Evolutionary conservation across 37 sponge, comb jelly and placozoan species (phyloP).

Genomic region (Eunapius fragilis): DNA sequence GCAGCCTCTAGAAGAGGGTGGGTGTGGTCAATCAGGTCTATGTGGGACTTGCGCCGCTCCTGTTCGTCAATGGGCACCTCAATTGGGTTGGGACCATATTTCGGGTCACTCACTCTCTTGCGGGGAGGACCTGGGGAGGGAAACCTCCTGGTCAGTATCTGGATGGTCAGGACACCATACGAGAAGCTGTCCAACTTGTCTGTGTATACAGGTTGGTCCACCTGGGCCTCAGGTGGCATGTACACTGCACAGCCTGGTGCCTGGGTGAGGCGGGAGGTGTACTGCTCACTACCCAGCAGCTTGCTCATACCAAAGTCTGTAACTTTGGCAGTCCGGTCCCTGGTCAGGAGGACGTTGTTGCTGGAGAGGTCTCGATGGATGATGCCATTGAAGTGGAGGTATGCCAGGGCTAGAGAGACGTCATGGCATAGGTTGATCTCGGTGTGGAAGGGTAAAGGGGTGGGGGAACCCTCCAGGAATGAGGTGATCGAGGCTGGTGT

Average conservation of each 20-base stretch:
- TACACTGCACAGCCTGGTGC: constrained; percentile 30
- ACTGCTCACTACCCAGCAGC: not conserved
- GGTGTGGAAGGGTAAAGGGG: constrained; percentile 1
- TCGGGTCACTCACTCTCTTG: not conserved
- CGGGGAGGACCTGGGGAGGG: not conserved
- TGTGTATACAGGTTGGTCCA: constrained; percentile 13
- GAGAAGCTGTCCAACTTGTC: constrained; percentile 35
- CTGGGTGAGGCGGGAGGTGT: constrained; percentile 1
- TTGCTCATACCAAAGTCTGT: constrained; percentile 40
- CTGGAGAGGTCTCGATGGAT: constrained; percentile 37
- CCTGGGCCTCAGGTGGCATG: constrained; percentile 38
- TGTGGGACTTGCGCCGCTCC: constrained; percentile 22
- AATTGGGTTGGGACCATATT: not conserved
- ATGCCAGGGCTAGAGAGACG: constrained; percentile 20
- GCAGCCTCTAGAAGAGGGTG: constrained; percentile 18
- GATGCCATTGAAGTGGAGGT: constrained; percentile 32
- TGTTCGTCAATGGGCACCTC: constrained; percentile 22
- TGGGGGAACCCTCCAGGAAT: not conserved
- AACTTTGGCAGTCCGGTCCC: constrained; percentile 2
- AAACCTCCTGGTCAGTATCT: constrained; percentile 5
- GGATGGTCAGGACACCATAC: constrained; percentile 17
- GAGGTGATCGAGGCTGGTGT: constrained; percentile 5
- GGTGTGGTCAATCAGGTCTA: not conserved
- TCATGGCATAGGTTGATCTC: constrained; percentile 21
- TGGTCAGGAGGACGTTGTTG: constrained; percentile 25